phyloP scores from a whole-genome alignment of 2,797 vertebrate genomes.

The Apodemus agrarius region DNA sequence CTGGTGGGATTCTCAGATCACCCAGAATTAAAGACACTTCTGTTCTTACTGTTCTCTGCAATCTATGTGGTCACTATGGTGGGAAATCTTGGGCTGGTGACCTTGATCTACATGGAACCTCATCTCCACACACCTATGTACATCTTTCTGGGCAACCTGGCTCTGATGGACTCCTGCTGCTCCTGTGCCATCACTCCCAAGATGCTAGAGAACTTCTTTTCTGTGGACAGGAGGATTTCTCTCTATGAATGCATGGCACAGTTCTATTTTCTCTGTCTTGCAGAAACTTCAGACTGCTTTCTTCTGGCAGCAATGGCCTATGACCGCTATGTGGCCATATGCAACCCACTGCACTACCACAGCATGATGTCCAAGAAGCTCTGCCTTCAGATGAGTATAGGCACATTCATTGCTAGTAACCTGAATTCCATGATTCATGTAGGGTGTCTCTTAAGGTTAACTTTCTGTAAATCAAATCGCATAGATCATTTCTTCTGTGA shows the following conservation, averaged over 20 bases:
- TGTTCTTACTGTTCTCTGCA: slow-evolving; percentile 53
- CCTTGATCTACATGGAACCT: neutral
- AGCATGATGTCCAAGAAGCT: slow-evolving; percentile 59
- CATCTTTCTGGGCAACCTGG: slow-evolving; percentile 69
- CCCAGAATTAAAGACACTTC: neutral
- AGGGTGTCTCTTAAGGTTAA: slow-evolving; percentile 38
- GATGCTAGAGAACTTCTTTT: slow-evolving; percentile 70
- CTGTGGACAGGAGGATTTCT: slow-evolving; percentile 53
- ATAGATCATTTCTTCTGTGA: slow-evolving; percentile 67
- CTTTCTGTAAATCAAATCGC: slow-evolving; percentile 39
- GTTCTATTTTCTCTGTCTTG: slow-evolving; percentile 74
- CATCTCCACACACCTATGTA: slow-evolving; percentile 70
- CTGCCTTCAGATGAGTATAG: slow-evolving; percentile 39
- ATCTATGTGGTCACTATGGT: slow-evolving; percentile 57
- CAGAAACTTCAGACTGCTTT: slow-evolving; percentile 71
- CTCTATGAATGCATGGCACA: slow-evolving; percentile 63
- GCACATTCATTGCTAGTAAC: neutral
- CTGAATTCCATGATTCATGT: slow-evolving; percentile 42
- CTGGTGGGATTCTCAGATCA: slow-evolving; percentile 57
- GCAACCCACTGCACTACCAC: slow-evolving; percentile 65
- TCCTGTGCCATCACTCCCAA: slow-evolving; percentile 65
- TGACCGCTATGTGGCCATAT: slow-evolving; percentile 63
- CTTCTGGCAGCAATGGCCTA: slow-evolving; percentile 74
- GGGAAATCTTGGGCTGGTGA: slow-evolving; percentile 63
- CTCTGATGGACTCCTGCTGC: slow-evolving; percentile 71